Evolutionary conservation across 2,888 invertebrate genomes (phyloP).

Genomic region (Parnassius glacialis): DNA sequence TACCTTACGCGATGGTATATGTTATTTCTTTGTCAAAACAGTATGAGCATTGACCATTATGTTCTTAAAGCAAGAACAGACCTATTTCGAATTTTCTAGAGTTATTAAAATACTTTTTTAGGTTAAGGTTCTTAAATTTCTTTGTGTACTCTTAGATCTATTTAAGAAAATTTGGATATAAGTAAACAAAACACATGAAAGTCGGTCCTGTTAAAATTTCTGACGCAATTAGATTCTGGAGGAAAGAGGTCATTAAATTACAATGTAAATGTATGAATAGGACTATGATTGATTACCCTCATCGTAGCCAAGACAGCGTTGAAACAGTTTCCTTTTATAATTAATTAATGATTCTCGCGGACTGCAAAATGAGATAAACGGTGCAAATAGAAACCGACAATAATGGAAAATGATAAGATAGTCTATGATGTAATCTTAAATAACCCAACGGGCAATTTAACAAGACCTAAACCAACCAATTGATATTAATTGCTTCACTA

Average conservation of each 20-base stretch:
- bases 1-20: conserved; percentile 4
- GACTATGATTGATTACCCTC: conserved; percentile 14
- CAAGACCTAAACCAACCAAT: no score
- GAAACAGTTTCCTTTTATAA: conserved; percentile 10
- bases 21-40: background rate
- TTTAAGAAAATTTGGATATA: background rate
- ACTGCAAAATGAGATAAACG: conserved; percentile 12
- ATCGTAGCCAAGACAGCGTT: conserved; percentile 9
- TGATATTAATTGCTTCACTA: background rate
- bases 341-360: conserved; percentile 13
- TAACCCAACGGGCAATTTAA: no score
- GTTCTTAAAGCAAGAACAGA: background rate
- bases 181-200: background rate
- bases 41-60: background rate
- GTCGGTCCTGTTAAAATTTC: background rate
- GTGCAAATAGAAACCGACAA: background rate
- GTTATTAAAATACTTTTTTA: no score
- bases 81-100: background rate
- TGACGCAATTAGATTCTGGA: conserved; percentile 1
- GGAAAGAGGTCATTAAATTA: conserved; percentile 8
- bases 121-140: no score
- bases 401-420: background rate
- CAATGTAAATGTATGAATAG: conserved; percentile 18
- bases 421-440: no score
- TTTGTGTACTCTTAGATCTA: background rate